Base-by-base conservation (phyloP, 1,140 invertebrate species). In the Pemphigus obesinymphae region DNA sequence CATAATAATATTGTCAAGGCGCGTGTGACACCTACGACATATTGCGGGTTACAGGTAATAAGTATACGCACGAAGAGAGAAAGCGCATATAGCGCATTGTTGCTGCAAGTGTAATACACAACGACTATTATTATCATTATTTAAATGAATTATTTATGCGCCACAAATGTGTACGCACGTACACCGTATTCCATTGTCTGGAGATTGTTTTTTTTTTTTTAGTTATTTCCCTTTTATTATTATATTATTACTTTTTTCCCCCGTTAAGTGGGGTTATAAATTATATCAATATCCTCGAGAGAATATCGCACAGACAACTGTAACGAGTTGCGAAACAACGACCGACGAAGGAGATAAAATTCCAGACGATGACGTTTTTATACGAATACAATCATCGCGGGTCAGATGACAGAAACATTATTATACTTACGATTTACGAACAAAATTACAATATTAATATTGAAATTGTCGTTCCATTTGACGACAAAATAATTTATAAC, bases 21-120 rank as follows among this genome's bases (percentile, higher is more conserved):
- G 73, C 73, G 50, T 55, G 73, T 31, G 73, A 78, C 73, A 78
- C 73, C 73, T 78, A 78, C 73, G 72, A 78, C 50, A n/a, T n/a
- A n/a, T n/a, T n/a, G n/a, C 17, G 17, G 0, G 34, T 48, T 13
- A 48, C 11, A 37, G 15, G 34, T 66, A 40, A 66, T 37, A 37
- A 13, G 20, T 37, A 70, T 23, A 2, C 40, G 20, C n/a, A 34
- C 34, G 15, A 8, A 23, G 48, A 23, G 48, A n/a, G 73, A 78
- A 78, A 78, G 73, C 23, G 53, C n/a, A 76, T 31, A 43, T 8
- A 13, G 11, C 8, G 66, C 66, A 70, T 17, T 43, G 66, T 70
- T 45, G 23, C 15, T 50, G 48, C 37, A 29, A 29, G 23, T 29
- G 53, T 26, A 26, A 26, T 23, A 68, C 43, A 43, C 37, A 13